Evolutionary conservation across 2,113 vertebrate species (phyloP).

Genomic region (Heterotis niloticus): DNA sequence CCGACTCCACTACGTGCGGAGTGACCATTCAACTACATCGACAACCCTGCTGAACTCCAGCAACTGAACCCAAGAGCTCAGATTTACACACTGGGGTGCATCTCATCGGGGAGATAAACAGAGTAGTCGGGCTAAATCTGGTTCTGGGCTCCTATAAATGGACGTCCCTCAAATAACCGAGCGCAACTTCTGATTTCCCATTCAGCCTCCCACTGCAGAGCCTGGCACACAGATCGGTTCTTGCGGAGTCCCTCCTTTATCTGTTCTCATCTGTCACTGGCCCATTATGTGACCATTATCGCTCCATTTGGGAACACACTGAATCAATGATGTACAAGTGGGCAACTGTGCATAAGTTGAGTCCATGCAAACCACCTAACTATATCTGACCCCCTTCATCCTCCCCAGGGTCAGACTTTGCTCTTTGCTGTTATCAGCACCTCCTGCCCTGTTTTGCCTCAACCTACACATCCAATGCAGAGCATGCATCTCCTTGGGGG

Average conservation of each 20-base stretch:
- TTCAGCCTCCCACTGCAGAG: no score
- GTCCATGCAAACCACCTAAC: not conserved
- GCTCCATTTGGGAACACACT: not conserved
- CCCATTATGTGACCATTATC: slow-evolving; percentile 13
- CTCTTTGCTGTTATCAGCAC: not conserved
- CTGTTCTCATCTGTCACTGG: slow-evolving; percentile 17
- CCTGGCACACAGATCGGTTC: not conserved
- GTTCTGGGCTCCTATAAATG: not conserved
- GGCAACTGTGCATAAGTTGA: not conserved
- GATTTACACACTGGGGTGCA: not conserved
- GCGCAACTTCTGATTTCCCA: not conserved
- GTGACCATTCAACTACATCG: not conserved
- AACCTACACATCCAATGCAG: not conserved
- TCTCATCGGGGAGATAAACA: not conserved
- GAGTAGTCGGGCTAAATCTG: not conserved
- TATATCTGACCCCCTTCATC: not conserved
- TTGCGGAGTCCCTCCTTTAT: not conserved
- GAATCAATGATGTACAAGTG: not conserved
- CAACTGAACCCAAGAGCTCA: not conserved
- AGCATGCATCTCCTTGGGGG: not conserved
- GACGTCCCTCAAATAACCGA: not conserved
- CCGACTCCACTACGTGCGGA: no score
- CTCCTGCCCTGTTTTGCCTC: not conserved
- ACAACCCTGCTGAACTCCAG: no score
- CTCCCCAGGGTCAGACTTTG: not conserved